Percentiles rank a stretch among this genome's conserved stretches.
Conservation (phyloP, 2,888 invertebrate genomes). For the Philonicus albiceps region DNA sequence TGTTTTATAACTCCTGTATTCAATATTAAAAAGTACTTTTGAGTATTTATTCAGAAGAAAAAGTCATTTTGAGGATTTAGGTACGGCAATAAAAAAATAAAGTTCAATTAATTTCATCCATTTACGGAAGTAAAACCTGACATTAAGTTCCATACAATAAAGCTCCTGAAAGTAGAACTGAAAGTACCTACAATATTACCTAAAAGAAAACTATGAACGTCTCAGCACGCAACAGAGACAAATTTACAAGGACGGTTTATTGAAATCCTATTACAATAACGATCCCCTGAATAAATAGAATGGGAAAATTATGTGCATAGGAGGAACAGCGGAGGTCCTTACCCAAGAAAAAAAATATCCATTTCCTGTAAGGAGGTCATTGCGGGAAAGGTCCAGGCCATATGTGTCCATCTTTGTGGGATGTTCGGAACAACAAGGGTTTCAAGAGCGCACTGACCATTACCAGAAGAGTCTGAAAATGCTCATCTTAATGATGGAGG, state of each 20-base stretch:
- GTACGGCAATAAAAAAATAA: not conserved
- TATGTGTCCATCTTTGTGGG: not conserved
- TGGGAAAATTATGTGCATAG: conserved; percentile 33
- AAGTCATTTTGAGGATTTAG: not conserved
- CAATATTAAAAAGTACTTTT: not conserved
- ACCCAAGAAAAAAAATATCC: not conserved
- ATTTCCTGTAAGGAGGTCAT: not conserved
- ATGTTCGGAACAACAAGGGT: not conserved
- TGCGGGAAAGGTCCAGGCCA: not conserved
- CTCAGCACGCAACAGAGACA: not conserved
- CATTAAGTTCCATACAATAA: conserved; percentile 4
- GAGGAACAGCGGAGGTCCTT: not conserved
- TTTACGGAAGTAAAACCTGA: not conserved
- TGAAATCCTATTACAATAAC: conserved; percentile 27
- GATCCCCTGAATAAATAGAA: conserved; percentile 23
- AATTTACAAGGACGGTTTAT: conserved; percentile 11
- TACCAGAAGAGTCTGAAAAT: not conserved
- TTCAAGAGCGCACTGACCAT: not conserved
- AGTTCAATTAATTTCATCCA: conserved; percentile 12
- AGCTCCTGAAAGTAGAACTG: not conserved
- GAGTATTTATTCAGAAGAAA: not conserved
- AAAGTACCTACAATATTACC: not conserved
- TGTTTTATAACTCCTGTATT: too few relatives aligned
- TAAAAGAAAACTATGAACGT: not conserved
- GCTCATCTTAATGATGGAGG: conserved; percentile 21